phyloP scores from a whole-genome alignment of 2,113 vertebrate genomes.

The Gymnocephalus cernua region DNA sequence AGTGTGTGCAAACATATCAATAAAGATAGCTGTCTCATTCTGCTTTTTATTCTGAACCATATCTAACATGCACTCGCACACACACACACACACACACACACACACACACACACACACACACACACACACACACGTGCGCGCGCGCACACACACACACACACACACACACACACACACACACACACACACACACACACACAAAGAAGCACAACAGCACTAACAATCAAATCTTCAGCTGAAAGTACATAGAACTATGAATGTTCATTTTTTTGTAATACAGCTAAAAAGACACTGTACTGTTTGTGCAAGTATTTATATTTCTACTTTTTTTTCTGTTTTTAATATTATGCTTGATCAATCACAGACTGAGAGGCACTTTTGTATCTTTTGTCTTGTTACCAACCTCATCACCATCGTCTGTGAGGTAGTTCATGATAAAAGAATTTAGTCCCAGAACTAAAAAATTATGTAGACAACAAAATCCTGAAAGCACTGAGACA shows the following conservation, averaged over 20 bases:
- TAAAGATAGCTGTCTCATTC: conserved; percentile 27
- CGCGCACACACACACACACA: conserved; percentile 18
- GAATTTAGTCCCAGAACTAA: background rate
- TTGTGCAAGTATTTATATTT: conserved; percentile 67
- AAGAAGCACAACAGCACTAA: conserved; percentile 75
- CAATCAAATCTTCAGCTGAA: conserved; percentile 56
- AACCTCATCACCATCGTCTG: conserved; percentile 23
- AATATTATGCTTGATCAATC: conserved; percentile 46
- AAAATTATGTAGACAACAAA: conserved; percentile 11
- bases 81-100: background rate
- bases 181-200: conserved; percentile 13
- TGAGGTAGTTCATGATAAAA: conserved; percentile 28
- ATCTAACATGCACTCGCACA: too few relatives aligned
- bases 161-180: conserved; percentile 35
- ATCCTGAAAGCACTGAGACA: conserved; percentile 14
- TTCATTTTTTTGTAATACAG: conserved; percentile 70
- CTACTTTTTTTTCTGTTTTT: conserved; percentile 48
- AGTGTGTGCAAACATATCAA: conserved; percentile 9
- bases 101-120: background rate
- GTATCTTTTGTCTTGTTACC: conserved; percentile 40
- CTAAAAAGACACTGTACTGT: conserved; percentile 49
- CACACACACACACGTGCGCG: too few relatives aligned
- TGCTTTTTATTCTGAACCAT: conserved; percentile 49
- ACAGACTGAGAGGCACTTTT: conserved; percentile 71
- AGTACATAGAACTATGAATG: conserved; percentile 69